Base-by-base conservation (phyloP, 2,797 vertebrate species). In the Lycodopsis pacificus region DNA sequence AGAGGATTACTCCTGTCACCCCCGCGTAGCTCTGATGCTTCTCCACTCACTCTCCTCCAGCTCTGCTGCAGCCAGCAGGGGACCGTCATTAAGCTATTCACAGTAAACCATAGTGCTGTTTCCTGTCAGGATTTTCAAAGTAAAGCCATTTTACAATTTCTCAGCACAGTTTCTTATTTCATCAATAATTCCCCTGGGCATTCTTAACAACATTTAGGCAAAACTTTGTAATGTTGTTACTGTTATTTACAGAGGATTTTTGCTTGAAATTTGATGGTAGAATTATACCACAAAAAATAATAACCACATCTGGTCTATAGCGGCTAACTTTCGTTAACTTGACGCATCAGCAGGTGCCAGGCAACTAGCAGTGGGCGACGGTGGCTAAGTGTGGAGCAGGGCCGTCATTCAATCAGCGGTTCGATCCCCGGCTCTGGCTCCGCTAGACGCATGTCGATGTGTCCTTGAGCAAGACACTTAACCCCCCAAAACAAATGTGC, bases 51-150 rank as follows among this genome's bases (percentile, higher is more conserved):
- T 51, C 40, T 65, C 57, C 42, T 46, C 54, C 59, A 4, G 20
- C 67, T 69, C 54, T 36, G 80, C 88, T 42, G 91, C 88, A 81
- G 91, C 88, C 89, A 79, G 91, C 88, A 88, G 86, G 83, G 88
- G 86, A 82, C 65, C 40, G 71, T 44, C 11, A 19, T 11, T 0
- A 77, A 66, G 25, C 0, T 15, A 10, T 3, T 17, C 17, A 12
- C 4, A 65, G 3, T 1, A 32, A 7, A 12, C 10, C 2, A 1
- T 0, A 0, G 30, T 30, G 4, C 0, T 11, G 40, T 1, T 82
- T 90, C 87, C 85, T 49, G 48, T 74, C 0, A 0, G 0, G 19
- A 5, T 42, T 80, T 87, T 88, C 87, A 90, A 65, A 90, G 73
- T 89, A 89, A 87, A 73, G 5, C 1, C 0, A 9, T 4, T 2